A percentile compares a stretch with the other conserved stretches of the same genome.
These are phyloP conservation scores for Musca vetustissima DNA, from an alignment of 1,140 invertebrate species.

Conservation along the genomic window DNA sequence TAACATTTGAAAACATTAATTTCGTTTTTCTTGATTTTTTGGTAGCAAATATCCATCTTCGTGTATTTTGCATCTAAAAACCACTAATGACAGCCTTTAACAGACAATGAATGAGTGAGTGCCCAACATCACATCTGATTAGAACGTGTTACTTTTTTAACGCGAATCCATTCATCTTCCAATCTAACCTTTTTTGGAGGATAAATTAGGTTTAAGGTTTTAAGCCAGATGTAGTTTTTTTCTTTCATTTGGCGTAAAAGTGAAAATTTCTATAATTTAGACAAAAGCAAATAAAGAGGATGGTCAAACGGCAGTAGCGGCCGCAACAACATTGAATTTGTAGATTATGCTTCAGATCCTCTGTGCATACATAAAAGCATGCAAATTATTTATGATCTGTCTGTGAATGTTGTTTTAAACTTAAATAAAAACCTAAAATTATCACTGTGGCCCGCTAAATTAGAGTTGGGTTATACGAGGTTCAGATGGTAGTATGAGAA, in stretches of 20 bases:
- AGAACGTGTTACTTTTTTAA: constrained; percentile 28
- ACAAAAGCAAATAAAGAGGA: constrained; percentile 32
- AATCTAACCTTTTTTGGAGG: background rate
- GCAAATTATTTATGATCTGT: constrained; percentile 17
- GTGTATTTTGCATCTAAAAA: constrained; percentile 12
- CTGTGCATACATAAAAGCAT: background rate
- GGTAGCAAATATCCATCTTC: too few species aligned
- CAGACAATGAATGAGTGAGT: background rate
- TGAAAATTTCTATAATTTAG: constrained; percentile 53
- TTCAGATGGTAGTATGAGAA: background rate
- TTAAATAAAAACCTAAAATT: constrained; percentile 10
- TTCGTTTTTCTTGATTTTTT: background rate
- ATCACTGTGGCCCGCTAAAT: background rate
- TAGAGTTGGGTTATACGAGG: background rate
- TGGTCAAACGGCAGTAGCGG: background rate
- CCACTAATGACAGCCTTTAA: constrained; percentile 42
- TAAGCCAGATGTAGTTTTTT: background rate
- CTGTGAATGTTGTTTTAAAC: constrained; percentile 12
- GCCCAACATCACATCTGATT: constrained; percentile 21
- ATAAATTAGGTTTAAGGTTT: background rate
- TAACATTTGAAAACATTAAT: constrained; percentile 44
- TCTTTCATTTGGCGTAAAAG: constrained; percentile 11
- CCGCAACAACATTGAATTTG: background rate
- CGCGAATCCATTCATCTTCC: constrained; percentile 23
- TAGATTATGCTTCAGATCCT: background rate